phyloP scores from a whole-genome alignment of 2,888 invertebrate genomes.

The Chironomus tentans region DNA sequence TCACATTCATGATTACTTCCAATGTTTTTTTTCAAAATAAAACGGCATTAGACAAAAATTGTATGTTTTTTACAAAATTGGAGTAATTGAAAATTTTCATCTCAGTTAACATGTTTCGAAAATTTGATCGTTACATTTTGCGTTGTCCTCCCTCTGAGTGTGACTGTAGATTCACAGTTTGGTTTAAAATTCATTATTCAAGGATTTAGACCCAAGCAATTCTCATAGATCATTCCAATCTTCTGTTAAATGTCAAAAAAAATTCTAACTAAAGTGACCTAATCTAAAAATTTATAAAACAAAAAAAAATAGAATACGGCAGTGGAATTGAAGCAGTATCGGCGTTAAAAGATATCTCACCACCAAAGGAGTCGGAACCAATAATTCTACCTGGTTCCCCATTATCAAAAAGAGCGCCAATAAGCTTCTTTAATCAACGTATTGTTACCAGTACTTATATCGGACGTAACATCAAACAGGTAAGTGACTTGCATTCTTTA shows the following conservation, averaged over 20 bases:
- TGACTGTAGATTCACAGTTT: too few relatives aligned
- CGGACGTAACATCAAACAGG: conserved; percentile 15
- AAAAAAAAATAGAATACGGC: conserved; percentile 15
- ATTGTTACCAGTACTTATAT: conserved; percentile 17
- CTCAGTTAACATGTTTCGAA: too few relatives aligned
- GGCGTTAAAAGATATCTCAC: conserved; percentile 18
- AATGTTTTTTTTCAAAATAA: too few relatives aligned
- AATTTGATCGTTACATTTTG: too few relatives aligned
- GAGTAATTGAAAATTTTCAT: too few relatives aligned
- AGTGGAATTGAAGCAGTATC: conserved; percentile 1
- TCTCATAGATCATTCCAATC: too few relatives aligned
- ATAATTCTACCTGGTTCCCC: not conserved
- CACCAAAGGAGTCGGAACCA: not conserved
- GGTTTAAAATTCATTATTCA: too few relatives aligned
- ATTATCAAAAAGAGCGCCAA: not conserved
- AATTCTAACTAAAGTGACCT: not conserved
- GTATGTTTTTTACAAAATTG: too few relatives aligned
- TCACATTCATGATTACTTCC: too few relatives aligned
- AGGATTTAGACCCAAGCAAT: too few relatives aligned
- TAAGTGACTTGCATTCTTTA: not conserved
- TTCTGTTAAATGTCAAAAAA: not conserved
- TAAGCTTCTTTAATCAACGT: conserved; percentile 13
- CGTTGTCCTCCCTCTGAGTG: too few relatives aligned
- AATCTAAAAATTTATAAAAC: not conserved
- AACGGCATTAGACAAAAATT: too few relatives aligned